Evolutionary conservation across 2,888 invertebrate species (phyloP).

Genomic region (Trachelus stipa): DNA sequence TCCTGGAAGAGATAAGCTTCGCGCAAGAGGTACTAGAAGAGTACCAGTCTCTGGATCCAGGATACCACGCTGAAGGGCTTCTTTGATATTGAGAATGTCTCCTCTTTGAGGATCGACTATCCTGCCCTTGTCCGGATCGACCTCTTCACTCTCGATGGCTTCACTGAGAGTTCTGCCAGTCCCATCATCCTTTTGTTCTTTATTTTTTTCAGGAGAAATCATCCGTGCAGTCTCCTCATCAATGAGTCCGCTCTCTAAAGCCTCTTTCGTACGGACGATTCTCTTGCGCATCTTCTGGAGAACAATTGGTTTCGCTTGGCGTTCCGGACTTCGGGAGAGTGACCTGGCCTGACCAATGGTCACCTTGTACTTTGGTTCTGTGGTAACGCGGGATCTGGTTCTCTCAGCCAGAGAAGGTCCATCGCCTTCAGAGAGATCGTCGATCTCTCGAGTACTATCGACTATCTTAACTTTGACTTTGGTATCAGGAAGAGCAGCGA

Average conservation of each 20-base stretch:
- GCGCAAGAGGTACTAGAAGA: slow-evolving; percentile 82
- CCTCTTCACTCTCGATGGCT: slow-evolving; percentile 77
- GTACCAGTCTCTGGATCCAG: slow-evolving; percentile 82
- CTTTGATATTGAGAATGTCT: slow-evolving; percentile 81
- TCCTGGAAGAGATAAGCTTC: slow-evolving; percentile 85
- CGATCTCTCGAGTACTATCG: slow-evolving; percentile 11
- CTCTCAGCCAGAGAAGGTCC: slow-evolving; percentile 71
- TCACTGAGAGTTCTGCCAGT: slow-evolving; percentile 79
- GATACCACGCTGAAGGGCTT: slow-evolving; percentile 87
- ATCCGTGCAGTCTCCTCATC: slow-evolving; percentile 81
- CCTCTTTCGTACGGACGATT: slow-evolving; percentile 80
- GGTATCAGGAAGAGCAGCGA: slow-evolving; percentile 33
- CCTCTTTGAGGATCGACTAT: slow-evolving; percentile 88
- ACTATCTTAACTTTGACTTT: slow-evolving; percentile 24
- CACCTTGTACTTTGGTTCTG: slow-evolving; percentile 77
- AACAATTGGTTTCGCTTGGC: slow-evolving; percentile 76
- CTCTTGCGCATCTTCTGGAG: slow-evolving; percentile 84
- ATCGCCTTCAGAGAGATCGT: slow-evolving; percentile 32
- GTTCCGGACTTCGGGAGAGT: slow-evolving; percentile 70
- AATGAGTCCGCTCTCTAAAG: slow-evolving; percentile 81
- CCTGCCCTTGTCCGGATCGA: slow-evolving; percentile 81
- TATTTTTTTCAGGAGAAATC: slow-evolving; percentile 72
- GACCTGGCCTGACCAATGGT: slow-evolving; percentile 74
- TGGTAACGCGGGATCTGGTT: slow-evolving; percentile 70
- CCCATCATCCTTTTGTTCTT: slow-evolving; percentile 71